Evolutionary conservation across 1,140 invertebrate genomes (phyloP), one percentile per base, ranked within the genome.

Genomic region (Polypedilum pembai): DNA sequence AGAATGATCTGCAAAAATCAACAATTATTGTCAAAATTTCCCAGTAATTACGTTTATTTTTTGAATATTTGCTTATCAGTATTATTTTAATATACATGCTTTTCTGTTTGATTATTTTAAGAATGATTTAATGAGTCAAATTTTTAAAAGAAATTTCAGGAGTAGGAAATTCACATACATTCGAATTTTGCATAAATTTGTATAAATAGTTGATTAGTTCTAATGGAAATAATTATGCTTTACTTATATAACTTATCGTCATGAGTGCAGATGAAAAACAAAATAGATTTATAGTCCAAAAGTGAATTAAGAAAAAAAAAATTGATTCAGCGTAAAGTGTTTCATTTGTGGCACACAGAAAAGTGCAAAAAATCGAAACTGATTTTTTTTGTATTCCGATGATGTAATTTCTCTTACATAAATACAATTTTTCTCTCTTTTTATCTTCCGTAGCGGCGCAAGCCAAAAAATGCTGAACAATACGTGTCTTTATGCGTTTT

Each of bases 351-450:
- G 17, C 65, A 69, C 20, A 69, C 17, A 69, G 20, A 69, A 69
- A 69, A 69, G 65, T 69, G 65, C 65, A 69, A 69, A 69, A 56
- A 69, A 69, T 20, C 65, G 65, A 69, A 69, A 69, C 65, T 69
- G 65, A 69, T 69, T 69, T 69, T 66, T 66, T 21, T 18, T 69
- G 10, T 45, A 8, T 45, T 45, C 15, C n/a, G 12, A 69, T 69
- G 65, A 69, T 69, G 65, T 69, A 69, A 69, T 69, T 69, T 21
- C 17, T 18, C 65, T 69, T 69, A 21, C 65, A 69, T 69, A 69
- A 69, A 56, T 12, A n/a, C 15, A 18, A 3, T 20, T 69, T 69
- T 69, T 69, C 0, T 20, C 17, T 69, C 17, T 33, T 7, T 21
- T 20, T 69, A 69, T 69, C 17, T 69, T 18, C 10, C 10, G 65